Evolutionary conservation across 2,113 vertebrate genomes (phyloP).

Genomic region (Anser cygnoides): DNA sequence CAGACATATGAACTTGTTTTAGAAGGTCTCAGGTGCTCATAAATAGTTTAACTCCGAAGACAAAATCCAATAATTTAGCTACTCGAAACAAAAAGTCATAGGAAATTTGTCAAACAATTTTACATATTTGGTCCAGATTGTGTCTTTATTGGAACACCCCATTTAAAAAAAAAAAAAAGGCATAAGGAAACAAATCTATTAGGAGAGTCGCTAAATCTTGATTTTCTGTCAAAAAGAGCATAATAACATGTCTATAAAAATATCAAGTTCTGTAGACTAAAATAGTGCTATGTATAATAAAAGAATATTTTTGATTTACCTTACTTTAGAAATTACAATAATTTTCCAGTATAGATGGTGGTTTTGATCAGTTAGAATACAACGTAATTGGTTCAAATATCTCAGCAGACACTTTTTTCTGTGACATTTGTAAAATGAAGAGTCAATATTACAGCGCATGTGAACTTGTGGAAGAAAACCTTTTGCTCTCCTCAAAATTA

Average conservation of each 20-base stretch:
- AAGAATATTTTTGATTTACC: background rate
- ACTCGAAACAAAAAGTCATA: slow-evolving; percentile 41
- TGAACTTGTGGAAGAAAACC: background rate
- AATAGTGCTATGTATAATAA: background rate
- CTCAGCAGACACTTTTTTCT: background rate
- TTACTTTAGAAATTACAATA: background rate
- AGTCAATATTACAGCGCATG: background rate
- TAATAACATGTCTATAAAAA: background rate
- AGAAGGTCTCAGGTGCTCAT: slow-evolving; percentile 19
- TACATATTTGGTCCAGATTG: background rate
- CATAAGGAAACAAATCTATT: background rate
- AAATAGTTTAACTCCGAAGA: slow-evolving; percentile 30
- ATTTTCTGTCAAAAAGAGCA: background rate
- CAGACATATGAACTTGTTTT: slow-evolving; percentile 10
- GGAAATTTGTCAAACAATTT: slow-evolving; percentile 15
- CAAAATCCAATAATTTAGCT: background rate
- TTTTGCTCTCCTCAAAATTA: background rate
- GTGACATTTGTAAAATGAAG: background rate
- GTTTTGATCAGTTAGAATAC: background rate
- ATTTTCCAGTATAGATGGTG: background rate
- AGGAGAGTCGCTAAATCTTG: background rate
- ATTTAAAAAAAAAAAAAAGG: background rate
- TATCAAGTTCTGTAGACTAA: background rate
- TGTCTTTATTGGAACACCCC: background rate
- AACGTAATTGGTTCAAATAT: background rate